phyloP scores from a whole-genome alignment of 2,888 invertebrate species.

The Drosophila pseudotakahashii region DNA sequence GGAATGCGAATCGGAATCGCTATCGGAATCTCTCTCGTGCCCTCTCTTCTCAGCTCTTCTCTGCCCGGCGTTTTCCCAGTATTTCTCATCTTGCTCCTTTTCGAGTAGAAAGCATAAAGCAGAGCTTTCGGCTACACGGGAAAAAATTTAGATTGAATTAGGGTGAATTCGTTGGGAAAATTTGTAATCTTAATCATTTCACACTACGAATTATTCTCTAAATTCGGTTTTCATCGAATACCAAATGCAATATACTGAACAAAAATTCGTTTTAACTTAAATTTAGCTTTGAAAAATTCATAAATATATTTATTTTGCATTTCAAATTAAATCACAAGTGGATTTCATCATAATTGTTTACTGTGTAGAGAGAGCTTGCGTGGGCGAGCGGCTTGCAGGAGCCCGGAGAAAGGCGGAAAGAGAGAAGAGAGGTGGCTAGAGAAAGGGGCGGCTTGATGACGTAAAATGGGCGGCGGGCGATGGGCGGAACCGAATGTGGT shows the following conservation, averaged over 20 bases:
- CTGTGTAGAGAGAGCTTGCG: slow-evolving; percentile 1
- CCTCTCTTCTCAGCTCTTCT: too few species aligned
- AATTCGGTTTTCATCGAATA: too few species aligned
- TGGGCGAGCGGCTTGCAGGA: slow-evolving; percentile 4
- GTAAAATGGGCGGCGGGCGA: background rate
- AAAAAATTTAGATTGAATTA: background rate
- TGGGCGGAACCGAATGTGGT: background rate
- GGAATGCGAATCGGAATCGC: slow-evolving; percentile 19
- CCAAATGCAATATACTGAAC: too few species aligned
- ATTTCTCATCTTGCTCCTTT: slow-evolving; percentile 22
- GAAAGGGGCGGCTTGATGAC: background rate
- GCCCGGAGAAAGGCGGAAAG: background rate
- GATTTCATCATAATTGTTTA: background rate
- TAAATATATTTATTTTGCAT: too few species aligned
- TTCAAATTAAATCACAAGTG: too few species aligned
- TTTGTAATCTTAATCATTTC: too few species aligned
- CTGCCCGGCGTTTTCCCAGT: slow-evolving; percentile 21
- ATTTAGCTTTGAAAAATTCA: too few species aligned
- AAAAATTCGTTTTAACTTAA: too few species aligned
- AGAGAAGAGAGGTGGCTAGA: background rate
- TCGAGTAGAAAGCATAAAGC: background rate
- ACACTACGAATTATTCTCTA: too few species aligned
- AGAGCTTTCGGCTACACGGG: slow-evolving; percentile 19
- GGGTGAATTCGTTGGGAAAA: too few species aligned
- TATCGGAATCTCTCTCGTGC: slow-evolving; percentile 6